A percentile compares a stretch with the other conserved stretches of the same genome.
phyloP scores from a whole-genome alignment of 2,797 vertebrate species.

The Vireo griseus region DNA sequence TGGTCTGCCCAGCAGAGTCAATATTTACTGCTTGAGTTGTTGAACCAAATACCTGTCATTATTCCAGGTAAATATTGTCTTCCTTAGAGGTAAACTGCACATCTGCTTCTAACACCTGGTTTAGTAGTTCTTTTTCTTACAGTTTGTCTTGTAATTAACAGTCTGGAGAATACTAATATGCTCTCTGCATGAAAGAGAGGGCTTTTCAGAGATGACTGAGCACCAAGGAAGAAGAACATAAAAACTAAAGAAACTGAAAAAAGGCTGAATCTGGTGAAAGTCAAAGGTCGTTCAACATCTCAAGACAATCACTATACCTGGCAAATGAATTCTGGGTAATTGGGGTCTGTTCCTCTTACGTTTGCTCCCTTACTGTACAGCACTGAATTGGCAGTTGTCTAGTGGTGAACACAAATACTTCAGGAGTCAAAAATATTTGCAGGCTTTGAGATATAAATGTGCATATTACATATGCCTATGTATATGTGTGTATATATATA shows the following conservation, averaged over 20 bases:
- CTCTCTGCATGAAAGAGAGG: not conserved
- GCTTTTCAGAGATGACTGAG: not conserved
- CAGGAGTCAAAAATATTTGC: not conserved
- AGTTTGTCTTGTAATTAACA: not conserved
- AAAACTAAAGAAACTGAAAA: not conserved
- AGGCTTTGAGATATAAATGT: not conserved
- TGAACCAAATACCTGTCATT: not conserved
- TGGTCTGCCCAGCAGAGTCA: not conserved
- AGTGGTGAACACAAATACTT: not conserved
- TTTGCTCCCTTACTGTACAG: not conserved
- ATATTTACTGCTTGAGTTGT: not conserved
- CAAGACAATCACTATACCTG: not conserved
- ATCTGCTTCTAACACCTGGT: not conserved
- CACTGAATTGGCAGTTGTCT: not conserved
- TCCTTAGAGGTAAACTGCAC: not conserved
- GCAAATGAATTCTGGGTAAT: not conserved
- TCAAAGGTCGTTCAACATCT: not conserved
- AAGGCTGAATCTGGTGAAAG: not conserved
- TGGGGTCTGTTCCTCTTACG: not conserved
- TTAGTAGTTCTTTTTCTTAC: not conserved
- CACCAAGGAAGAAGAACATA: not conserved
- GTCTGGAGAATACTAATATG: not conserved
- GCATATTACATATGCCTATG: fast-evolving
- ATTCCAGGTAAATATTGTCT: not conserved
- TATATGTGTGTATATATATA: not conserved